Evolutionary conservation across 1,140 invertebrate species (phyloP).

Genomic region (Drosophila kanapiae): DNA sequence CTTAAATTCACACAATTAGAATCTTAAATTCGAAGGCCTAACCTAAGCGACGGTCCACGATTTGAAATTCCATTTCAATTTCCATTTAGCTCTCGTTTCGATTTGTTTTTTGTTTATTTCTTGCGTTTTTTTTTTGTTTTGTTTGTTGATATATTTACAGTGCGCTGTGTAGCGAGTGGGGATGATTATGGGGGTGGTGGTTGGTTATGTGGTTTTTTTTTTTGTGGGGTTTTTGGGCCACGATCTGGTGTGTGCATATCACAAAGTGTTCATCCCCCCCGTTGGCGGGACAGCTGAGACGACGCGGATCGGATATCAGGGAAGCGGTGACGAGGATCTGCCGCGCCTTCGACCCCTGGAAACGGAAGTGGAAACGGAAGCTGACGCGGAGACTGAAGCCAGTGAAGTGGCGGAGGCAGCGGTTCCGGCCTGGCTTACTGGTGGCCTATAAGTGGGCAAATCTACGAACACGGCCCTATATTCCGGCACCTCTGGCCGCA

Average conservation of each 20-base stretch:
- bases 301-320: conserved; percentile 7
- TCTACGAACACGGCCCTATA: conserved; percentile 79
- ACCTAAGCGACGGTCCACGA: conserved; percentile 33
- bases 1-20: conserved; percentile 56
- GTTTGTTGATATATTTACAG: conserved; percentile 10
- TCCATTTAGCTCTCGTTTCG: conserved; percentile 31
- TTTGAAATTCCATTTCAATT: conserved; percentile 52
- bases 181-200: conserved; percentile 1
- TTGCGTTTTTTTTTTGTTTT: conserved; percentile 14
- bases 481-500: conserved; percentile 73
- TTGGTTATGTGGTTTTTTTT: not conserved
- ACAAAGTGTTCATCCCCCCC: conserved; percentile 65
- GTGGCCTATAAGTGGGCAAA: conserved; percentile 78
- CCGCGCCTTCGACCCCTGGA: conserved; percentile 37
- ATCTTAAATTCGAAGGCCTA: conserved; percentile 55
- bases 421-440: not conserved
- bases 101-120: conserved; percentile 30
- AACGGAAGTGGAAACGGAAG: conserved; percentile 11
- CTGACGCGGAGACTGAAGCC: not conserved
- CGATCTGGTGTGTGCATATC: conserved; percentile 56
- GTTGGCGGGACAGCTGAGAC: conserved; percentile 13
- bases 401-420: not conserved
- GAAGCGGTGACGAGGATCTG: conserved; percentile 31
- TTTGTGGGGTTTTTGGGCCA: conserved; percentile 9
- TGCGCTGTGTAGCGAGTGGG: conserved; percentile 5